A percentile compares a stretch with the other conserved stretches of the same genome.
phyloP scores from a whole-genome alignment of 2,888 invertebrate species.

The Leptarthrus brevirostris region DNA sequence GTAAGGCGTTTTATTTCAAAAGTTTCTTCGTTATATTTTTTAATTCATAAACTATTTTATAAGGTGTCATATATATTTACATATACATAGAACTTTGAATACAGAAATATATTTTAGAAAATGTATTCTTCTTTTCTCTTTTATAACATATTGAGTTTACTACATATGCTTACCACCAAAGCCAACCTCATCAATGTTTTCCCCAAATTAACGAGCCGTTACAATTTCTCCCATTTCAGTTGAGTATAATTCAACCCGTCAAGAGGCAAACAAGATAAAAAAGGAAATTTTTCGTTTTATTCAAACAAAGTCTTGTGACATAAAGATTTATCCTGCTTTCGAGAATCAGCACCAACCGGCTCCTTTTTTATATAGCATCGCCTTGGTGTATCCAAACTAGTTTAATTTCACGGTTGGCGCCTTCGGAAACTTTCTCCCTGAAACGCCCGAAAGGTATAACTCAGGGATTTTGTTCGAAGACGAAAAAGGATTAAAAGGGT shows the following conservation, averaged over 20 bases:
- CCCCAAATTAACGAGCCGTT: slow-evolving; percentile 40
- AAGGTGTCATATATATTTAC: not conserved
- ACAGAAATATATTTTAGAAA: not conserved
- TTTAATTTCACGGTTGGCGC: slow-evolving; percentile 49
- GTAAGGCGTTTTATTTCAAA: not conserved
- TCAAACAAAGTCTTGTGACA: slow-evolving; percentile 46
- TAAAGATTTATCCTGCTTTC: slow-evolving; percentile 34
- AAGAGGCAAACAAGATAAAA: slow-evolving; percentile 7
- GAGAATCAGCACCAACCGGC: slow-evolving; percentile 22
- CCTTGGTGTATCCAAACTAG: slow-evolving; percentile 45
- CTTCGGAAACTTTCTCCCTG: slow-evolving; percentile 27
- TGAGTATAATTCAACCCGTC: slow-evolving; percentile 24
- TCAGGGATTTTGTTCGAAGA: slow-evolving; percentile 4
- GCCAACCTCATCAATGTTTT: slow-evolving; percentile 18
- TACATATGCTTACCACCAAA: slow-evolving; percentile 1
- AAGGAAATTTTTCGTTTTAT: slow-evolving; percentile 26
- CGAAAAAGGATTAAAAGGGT: slow-evolving; percentile 37
- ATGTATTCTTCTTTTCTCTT: no score
- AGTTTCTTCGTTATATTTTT: not conserved
- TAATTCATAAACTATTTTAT: not conserved
- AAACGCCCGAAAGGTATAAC: slow-evolving; percentile 25
- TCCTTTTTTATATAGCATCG: slow-evolving; percentile 29
- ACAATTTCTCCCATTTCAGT: slow-evolving; percentile 1
- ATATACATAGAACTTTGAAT: not conserved
- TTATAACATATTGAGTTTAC: not conserved